Evolutionary conservation across 2,888 invertebrate species (phyloP).

Genomic region (Dorcus parallelipipedus): DNA sequence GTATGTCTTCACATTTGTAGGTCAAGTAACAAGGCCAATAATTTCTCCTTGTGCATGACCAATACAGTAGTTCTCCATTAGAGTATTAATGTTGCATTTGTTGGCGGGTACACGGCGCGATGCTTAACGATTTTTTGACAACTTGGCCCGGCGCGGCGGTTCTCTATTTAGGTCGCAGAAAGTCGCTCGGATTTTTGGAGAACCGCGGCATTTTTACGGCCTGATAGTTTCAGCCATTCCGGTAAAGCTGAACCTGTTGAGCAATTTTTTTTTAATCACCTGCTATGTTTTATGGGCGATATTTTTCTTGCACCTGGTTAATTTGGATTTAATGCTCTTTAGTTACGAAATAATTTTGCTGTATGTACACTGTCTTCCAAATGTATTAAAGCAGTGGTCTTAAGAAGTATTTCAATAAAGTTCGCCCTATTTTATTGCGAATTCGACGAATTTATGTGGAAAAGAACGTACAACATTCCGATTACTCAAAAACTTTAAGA

Average conservation of each 20-base stretch:
- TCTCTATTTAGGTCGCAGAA: conserved; percentile 33
- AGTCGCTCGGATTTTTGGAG: conserved; percentile 34
- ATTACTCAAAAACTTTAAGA: too few species aligned
- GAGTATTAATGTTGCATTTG: conserved; percentile 20
- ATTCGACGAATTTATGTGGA: too few species aligned
- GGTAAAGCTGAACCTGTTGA: conserved; percentile 9
- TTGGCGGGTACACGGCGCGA: conserved; percentile 5
- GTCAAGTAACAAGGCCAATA: conserved; percentile 53
- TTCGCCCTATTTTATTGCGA: too few species aligned
- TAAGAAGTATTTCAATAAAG: too few species aligned
- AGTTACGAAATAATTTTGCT: too few species aligned
- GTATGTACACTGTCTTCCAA: too few species aligned
- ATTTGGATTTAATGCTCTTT: too few species aligned
- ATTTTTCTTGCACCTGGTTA: too few species aligned
- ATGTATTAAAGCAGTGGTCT: too few species aligned
- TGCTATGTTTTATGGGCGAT: not conserved
- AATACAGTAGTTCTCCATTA: conserved; percentile 38
- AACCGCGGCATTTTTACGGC: conserved; percentile 34
- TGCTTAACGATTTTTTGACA: conserved; percentile 32
- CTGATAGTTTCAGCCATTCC: conserved; percentile 30
- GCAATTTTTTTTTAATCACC: not conserved
- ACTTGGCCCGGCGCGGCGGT: conserved; percentile 14
- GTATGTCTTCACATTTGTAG: conserved; percentile 50
- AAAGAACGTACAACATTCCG: too few species aligned
- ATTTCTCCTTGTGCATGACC: conserved; percentile 44